phyloP scores from a whole-genome alignment of 2,113 vertebrate genomes.

The Bolborhynchus lineola region DNA sequence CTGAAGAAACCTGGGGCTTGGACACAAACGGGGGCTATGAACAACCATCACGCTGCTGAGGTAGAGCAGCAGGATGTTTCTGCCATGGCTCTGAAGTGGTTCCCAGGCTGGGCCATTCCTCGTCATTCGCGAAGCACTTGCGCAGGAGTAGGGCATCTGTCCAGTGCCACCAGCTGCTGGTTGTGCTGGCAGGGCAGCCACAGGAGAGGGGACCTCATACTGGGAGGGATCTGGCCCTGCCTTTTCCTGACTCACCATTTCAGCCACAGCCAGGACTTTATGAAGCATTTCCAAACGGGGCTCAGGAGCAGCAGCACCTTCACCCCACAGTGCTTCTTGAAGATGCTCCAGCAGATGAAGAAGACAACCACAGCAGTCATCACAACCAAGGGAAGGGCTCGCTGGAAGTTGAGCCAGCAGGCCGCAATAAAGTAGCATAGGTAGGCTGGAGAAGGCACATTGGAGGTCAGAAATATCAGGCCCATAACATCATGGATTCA shows the following conservation, averaged over 20 bases:
- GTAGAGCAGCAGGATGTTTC: neutral
- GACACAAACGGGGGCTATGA: neutral
- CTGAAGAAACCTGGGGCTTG: neutral
- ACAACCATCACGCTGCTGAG: neutral
- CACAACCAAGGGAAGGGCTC: conserved; percentile 83
- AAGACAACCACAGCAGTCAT: conserved; percentile 78
- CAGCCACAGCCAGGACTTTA: conserved; percentile 77
- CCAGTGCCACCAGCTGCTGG: neutral
- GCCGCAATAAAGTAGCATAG: conserved; percentile 85
- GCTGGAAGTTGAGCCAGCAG: conserved; percentile 84
- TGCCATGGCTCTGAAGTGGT: neutral
- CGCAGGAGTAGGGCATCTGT: neutral
- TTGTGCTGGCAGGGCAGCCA: neutral
- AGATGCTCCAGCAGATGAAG: conserved; percentile 65
- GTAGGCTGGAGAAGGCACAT: conserved; percentile 75
- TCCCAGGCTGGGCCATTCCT: neutral
- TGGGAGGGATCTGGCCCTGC: neutral
- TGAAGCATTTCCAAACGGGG: conserved; percentile 60
- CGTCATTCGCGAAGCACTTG: neutral
- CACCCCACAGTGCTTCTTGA: conserved; percentile 76
- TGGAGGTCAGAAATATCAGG: neutral
- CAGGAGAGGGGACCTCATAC: rapidly evolving
- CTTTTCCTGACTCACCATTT: conserved; percentile 82
- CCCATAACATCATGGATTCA: rapidly evolving
- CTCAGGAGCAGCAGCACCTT: conserved; percentile 66